A percentile compares a stretch with the other conserved stretches of the same genome.
Conservation (phyloP, 2,888 invertebrate species). For the Drosophila ezoana region DNA sequence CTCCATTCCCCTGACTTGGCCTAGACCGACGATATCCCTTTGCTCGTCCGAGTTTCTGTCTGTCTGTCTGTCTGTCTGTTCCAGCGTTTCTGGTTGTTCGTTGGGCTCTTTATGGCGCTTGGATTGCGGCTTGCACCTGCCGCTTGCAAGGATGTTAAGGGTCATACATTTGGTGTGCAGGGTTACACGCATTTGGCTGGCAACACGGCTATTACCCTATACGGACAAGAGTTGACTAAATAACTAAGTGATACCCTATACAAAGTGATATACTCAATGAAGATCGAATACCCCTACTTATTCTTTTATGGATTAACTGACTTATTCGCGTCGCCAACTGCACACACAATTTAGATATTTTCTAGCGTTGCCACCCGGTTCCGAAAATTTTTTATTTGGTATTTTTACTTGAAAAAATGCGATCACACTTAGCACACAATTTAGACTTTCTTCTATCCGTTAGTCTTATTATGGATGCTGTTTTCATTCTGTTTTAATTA, state of each 20-base stretch:
- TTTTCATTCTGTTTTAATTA: not conserved
- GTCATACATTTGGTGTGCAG: conserved; percentile 40
- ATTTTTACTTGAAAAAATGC: too few species aligned
- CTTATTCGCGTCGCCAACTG: not conserved
- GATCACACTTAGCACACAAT: not conserved
- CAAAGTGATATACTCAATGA: not conserved
- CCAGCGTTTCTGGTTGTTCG: conserved; percentile 24
- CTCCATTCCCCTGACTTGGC: conserved; percentile 9
- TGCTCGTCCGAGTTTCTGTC: not conserved
- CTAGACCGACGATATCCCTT: not conserved
- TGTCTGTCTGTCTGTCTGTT: not conserved
- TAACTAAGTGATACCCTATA: not conserved
- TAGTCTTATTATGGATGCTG: not conserved
- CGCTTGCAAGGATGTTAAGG: conserved; percentile 26
- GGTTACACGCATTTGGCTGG: conserved; percentile 62
- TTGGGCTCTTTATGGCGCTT: conserved; percentile 33
- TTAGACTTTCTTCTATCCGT: too few species aligned
- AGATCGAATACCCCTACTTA: not conserved
- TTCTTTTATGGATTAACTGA: not conserved
- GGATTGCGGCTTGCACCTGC: conserved; percentile 41
- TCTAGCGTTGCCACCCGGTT: not conserved
- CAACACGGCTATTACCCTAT: conserved; percentile 11
- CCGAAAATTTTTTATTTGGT: not conserved
- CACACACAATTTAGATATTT: not conserved
- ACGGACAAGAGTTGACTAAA: not conserved